phyloP scores from a whole-genome alignment of 2,888 invertebrate species.

The Tachina grossa region DNA sequence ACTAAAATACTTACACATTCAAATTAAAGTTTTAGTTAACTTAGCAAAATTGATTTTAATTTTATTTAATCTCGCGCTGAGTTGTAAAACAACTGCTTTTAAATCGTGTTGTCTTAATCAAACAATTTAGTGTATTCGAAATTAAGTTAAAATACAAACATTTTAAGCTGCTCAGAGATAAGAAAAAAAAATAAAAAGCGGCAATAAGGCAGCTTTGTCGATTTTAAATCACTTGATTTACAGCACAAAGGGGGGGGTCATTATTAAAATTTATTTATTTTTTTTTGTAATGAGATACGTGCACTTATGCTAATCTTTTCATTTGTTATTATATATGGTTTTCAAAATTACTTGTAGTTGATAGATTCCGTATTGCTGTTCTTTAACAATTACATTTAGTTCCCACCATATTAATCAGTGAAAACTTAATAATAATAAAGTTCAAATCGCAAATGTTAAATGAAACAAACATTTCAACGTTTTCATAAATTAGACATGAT shows the following conservation, averaged over 20 bases:
- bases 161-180: too few relatives aligned
- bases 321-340: slow-evolving; percentile 5
- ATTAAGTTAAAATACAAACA: too few relatives aligned
- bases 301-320: too few relatives aligned
- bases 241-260: too few relatives aligned
- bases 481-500: slow-evolving; percentile 43
- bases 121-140: too few relatives aligned
- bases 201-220: too few relatives aligned
- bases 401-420: slow-evolving; percentile 3
- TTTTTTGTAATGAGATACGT: too few relatives aligned
- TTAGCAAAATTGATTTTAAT: slow-evolving; percentile 6
- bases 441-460: slow-evolving; percentile 29
- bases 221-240: too few relatives aligned
- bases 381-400: slow-evolving; percentile 1
- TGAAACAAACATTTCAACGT: slow-evolving; percentile 45
- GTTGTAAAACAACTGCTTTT: too few relatives aligned
- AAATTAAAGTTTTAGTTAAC: slow-evolving; percentile 5
- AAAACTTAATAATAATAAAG: not conserved
- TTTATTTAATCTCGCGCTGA: not conserved
- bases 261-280: too few relatives aligned
- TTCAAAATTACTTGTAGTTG: not conserved
- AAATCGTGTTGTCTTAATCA: not conserved
- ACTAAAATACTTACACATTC: too few relatives aligned
- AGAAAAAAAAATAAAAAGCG: too few relatives aligned
- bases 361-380: not conserved